phyloP scores from a whole-genome alignment of 2,888 invertebrate species.

The Chironomus tentans region DNA sequence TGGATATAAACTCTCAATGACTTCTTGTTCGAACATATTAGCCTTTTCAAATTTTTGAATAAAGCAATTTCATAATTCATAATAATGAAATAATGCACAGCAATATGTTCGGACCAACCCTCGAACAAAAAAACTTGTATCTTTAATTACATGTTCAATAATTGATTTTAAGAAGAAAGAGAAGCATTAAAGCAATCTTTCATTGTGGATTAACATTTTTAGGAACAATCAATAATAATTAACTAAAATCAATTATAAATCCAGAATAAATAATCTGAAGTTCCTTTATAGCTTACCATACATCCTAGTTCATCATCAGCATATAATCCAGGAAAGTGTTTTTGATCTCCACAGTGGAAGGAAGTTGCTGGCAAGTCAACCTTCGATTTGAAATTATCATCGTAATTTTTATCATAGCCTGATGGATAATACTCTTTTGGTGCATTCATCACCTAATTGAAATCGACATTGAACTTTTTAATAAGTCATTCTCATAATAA shows the following conservation, averaged over 20 bases:
- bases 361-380: conserved; percentile 75
- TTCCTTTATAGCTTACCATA: conserved; percentile 54
- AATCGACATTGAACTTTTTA: background rate
- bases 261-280: too few relatives aligned
- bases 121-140: too few relatives aligned
- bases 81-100: too few relatives aligned
- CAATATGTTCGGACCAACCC: too few relatives aligned
- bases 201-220: too few relatives aligned
- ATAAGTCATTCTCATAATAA: background rate
- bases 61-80: too few relatives aligned
- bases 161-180: too few relatives aligned
- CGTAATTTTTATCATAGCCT: conserved; percentile 81
- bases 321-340: conserved; percentile 82
- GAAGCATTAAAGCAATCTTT: too few relatives aligned
- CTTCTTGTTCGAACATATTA: background rate
- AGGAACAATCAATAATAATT: too few relatives aligned
- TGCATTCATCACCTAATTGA: conserved; percentile 70
- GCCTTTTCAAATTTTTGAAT: conserved; percentile 40
- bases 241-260: too few relatives aligned
- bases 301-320: conserved; percentile 82
- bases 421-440: conserved; percentile 82
- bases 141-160: too few relatives aligned
- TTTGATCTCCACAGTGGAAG: conserved; percentile 80
- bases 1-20: background rate
- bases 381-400: conserved; percentile 75